Percentiles rank a stretch among this genome's conserved stretches.
Conservation (phyloP, 2,113 vertebrate species). For the Cercopithecus mona region DNA sequence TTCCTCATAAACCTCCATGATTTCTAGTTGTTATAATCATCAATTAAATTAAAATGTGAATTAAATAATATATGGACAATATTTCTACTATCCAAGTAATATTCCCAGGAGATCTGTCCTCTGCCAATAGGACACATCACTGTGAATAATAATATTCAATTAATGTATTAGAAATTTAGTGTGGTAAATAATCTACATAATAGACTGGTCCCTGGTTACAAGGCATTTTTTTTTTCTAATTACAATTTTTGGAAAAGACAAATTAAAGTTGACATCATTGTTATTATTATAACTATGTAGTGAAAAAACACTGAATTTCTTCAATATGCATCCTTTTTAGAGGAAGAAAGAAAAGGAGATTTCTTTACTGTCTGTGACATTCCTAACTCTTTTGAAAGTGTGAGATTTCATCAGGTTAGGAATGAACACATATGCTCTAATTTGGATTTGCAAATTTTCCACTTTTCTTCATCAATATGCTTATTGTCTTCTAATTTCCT, state of each 20-base stretch:
- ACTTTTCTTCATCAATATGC: background rate
- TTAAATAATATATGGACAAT: background rate
- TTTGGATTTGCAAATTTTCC: background rate
- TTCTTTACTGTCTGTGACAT: background rate
- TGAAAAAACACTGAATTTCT: background rate
- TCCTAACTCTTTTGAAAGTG: background rate
- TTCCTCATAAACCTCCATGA: background rate
- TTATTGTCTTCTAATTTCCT: background rate
- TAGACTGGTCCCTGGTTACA: fast-evolving
- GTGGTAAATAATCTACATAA: background rate
- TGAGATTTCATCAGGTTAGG: background rate
- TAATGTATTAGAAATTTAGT: background rate
- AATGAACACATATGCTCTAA: background rate
- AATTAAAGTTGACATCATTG: background rate
- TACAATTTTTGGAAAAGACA: background rate
- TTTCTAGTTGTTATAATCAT: background rate
- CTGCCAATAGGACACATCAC: background rate
- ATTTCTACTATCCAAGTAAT: background rate
- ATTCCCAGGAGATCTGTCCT: background rate
- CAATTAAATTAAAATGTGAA: background rate
- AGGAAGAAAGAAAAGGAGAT: background rate
- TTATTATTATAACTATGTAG: background rate
- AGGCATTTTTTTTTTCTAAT: background rate
- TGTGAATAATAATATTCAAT: background rate
- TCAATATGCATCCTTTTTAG: background rate